Evolutionary conservation across 2,797 vertebrate genomes (phyloP).

Genomic region (Lemur catta): DNA sequence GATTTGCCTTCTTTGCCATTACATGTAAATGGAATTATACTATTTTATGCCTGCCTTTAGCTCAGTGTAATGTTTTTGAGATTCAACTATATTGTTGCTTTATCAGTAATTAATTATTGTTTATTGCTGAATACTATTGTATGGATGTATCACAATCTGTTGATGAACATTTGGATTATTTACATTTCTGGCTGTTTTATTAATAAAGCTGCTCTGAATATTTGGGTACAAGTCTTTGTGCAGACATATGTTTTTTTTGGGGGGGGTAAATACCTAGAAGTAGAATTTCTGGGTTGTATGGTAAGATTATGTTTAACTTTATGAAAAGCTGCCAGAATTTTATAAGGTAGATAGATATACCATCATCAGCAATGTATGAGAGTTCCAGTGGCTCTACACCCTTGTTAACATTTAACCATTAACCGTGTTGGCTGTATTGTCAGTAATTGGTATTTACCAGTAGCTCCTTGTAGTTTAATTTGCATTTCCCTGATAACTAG

Average conservation of each 20-base stretch:
- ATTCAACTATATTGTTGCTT: background rate
- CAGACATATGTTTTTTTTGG: background rate
- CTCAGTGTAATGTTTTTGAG: background rate
- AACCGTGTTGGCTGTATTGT: background rate
- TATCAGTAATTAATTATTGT: background rate
- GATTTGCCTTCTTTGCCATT: background rate
- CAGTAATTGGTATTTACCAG: background rate
- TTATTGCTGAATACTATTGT: background rate
- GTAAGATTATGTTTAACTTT: background rate
- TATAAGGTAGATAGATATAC: background rate
- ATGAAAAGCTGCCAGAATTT: background rate
- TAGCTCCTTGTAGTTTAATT: background rate
- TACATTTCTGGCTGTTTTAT: background rate
- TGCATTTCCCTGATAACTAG: background rate
- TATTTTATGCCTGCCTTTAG: background rate
- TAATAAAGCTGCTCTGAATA: background rate
- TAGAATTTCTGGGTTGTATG: background rate
- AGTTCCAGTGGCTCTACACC: background rate
- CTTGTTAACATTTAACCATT: background rate
- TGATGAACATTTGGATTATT: background rate
- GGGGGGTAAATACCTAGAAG: background rate
- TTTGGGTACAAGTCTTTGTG: background rate
- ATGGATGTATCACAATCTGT: background rate
- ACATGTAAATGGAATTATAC: background rate
- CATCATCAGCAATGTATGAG: background rate